Conservation (phyloP, 2,797 vertebrate genomes). For the Molossus alvarezi region DNA sequence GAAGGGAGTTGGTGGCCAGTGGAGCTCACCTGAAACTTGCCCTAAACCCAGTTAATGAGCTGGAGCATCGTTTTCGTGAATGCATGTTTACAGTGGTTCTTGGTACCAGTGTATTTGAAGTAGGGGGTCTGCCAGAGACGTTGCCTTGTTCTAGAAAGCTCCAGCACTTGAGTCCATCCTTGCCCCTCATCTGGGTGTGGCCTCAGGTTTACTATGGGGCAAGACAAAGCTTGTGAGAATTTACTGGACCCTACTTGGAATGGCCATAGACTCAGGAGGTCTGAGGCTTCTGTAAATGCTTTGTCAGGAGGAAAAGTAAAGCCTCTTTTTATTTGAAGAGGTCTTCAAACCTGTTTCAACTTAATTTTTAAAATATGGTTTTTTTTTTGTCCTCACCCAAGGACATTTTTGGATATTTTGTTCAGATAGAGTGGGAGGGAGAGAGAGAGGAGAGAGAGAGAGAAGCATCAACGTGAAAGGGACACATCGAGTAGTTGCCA, state of each 20-base stretch:
- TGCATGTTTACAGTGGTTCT: not conserved
- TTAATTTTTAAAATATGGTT: constrained; percentile 34
- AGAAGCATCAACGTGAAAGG: no score
- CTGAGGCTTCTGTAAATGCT: constrained; percentile 2
- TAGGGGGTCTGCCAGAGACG: not conserved
- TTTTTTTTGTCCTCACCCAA: no score
- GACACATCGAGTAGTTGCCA: no score
- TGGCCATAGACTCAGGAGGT: not conserved
- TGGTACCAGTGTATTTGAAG: constrained; percentile 48
- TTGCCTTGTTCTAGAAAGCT: constrained; percentile 26
- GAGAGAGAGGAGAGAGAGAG: no score
- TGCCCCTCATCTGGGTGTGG: not conserved
- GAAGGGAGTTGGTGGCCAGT: constrained; percentile 14
- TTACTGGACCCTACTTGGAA: not conserved
- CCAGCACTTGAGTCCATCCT: not conserved
- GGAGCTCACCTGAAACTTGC: constrained; percentile 1
- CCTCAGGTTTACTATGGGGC: not conserved
- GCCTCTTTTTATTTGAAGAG: not conserved
- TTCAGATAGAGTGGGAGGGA: no score
- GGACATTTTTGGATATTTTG: no score
- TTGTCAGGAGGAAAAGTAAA: constrained; percentile 23
- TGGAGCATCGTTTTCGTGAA: not conserved
- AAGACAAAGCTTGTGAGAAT: not conserved
- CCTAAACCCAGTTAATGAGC: not conserved
- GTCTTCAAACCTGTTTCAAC: not conserved